These are phyloP conservation scores for Hyposoter dolosus DNA, from an alignment of 2,888 invertebrate genomes.

Conservation along the genomic window DNA sequence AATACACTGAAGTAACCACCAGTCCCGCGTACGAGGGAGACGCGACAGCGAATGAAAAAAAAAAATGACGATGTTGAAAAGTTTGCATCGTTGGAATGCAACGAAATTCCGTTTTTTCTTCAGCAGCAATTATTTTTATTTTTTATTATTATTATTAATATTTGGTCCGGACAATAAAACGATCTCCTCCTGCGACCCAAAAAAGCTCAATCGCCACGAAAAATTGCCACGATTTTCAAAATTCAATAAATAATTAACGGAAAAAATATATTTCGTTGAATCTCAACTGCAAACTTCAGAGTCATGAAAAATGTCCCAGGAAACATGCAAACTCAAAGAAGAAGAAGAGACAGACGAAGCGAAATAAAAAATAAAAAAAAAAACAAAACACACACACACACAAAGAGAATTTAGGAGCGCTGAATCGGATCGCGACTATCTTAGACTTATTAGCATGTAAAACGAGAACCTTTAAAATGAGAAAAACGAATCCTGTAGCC, in stretches of 20 bases:
- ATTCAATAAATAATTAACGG: too few species aligned
- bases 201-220: too few species aligned
- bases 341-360: not conserved
- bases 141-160: too few species aligned
- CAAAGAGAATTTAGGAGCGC: slow-evolving; percentile 47
- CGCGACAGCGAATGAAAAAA: slow-evolving; percentile 49
- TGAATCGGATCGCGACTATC: slow-evolving; percentile 57
- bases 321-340: slow-evolving; percentile 17
- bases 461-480: slow-evolving; percentile 52
- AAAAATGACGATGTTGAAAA: not conserved
- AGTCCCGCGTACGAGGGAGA: slow-evolving; percentile 63
- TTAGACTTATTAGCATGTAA: slow-evolving; percentile 56
- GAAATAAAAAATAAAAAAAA: not conserved
- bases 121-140: too few species aligned
- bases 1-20: slow-evolving; percentile 16
- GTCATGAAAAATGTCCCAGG: slow-evolving; percentile 27
- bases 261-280: too few species aligned
- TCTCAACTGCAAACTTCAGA: too few species aligned
- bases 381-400: too few species aligned
- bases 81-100: too few species aligned
- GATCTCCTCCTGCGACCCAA: too few species aligned
- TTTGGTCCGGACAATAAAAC: too few species aligned
- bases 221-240: too few species aligned
- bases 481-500: slow-evolving; percentile 44
- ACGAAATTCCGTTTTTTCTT: too few species aligned